Conservation (phyloP, 2,888 invertebrate genomes). For the Temnothorax unifasciatus region DNA sequence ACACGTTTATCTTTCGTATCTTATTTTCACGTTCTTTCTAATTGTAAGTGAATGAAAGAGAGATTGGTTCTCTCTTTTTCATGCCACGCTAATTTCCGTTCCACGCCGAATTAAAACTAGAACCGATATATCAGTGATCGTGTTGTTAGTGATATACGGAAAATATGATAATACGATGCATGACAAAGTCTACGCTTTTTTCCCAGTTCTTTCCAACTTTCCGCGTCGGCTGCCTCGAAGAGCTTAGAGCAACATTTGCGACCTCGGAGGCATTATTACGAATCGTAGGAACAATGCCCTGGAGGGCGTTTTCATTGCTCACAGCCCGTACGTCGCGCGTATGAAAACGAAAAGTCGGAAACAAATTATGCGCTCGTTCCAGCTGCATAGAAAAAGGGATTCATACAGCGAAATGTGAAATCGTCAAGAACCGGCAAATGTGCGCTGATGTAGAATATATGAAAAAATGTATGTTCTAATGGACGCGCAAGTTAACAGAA, state of each 20-base stretch:
- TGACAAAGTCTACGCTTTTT: constrained; percentile 4
- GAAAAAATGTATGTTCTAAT: constrained; percentile 38
- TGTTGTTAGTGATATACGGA: background rate
- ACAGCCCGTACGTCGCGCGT: constrained; percentile 52
- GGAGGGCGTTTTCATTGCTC: constrained; percentile 68
- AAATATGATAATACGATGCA: constrained; percentile 12
- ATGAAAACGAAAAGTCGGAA: constrained; percentile 58
- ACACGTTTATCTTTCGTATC: background rate
- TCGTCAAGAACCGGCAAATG: constrained; percentile 5
- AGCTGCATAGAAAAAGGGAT: constrained; percentile 15
- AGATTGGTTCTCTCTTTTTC: background rate
- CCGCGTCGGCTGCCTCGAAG: constrained; percentile 5
- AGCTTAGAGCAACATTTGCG: constrained; percentile 37
- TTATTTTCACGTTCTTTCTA: background rate
- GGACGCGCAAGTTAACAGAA: constrained; percentile 43
- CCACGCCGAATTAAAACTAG: too few relatives aligned
- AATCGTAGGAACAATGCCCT: constrained; percentile 65
- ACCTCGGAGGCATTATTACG: constrained; percentile 69
- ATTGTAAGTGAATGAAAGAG: background rate
- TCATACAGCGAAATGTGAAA: constrained; percentile 10
- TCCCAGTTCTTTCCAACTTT: constrained; percentile 30
- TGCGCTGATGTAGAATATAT: constrained; percentile 2
- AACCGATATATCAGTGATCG: background rate
- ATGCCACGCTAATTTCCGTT: background rate
- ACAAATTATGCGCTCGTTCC: constrained; percentile 53